These are phyloP conservation scores for Dendroctonus ponderosae DNA, from an alignment of 1,140 invertebrate species.

Conservation along the genomic window DNA sequence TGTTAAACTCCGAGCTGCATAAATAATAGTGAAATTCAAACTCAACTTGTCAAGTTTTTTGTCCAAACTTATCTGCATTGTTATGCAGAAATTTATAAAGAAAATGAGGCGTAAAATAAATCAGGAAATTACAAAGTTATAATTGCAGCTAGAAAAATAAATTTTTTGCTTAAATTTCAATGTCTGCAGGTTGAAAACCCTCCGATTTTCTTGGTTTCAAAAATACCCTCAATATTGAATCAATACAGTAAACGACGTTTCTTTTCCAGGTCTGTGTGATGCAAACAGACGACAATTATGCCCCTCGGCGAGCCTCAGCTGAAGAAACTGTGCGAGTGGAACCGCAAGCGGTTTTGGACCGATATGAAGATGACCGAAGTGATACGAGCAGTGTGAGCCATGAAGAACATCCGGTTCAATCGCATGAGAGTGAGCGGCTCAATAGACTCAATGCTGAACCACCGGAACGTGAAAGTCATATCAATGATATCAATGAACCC, in stretches of 20 bases:
- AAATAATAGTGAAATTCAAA: no score
- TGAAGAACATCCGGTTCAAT: slow-evolving; percentile 51
- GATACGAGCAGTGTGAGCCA: slow-evolving; percentile 57
- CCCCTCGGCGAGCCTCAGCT: slow-evolving; percentile 55
- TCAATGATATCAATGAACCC: slow-evolving; percentile 14
- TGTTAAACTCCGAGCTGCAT: no score
- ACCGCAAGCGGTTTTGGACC: slow-evolving; percentile 64
- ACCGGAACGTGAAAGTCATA: slow-evolving; percentile 4
- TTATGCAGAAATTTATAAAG: no score
- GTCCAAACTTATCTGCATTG: no score
- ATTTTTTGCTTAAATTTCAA: no score
- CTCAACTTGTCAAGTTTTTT: no score
- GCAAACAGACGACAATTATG: slow-evolving; percentile 71
- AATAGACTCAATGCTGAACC: slow-evolving; percentile 31
- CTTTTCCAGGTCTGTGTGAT: slow-evolving; percentile 66
- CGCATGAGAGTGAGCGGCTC: slow-evolving; percentile 44
- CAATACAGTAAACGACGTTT: background rate
- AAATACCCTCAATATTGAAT: background rate
- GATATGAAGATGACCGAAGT: slow-evolving; percentile 59
- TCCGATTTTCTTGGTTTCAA: no score
- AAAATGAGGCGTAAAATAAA: no score
- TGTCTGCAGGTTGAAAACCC: no score
- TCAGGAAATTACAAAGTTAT: no score
- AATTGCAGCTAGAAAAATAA: no score
- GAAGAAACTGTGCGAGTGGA: slow-evolving; percentile 72